These are phyloP conservation scores for Drosophila nigricruria DNA, from an alignment of 2,888 invertebrate genomes.

Conservation along the genomic window DNA sequence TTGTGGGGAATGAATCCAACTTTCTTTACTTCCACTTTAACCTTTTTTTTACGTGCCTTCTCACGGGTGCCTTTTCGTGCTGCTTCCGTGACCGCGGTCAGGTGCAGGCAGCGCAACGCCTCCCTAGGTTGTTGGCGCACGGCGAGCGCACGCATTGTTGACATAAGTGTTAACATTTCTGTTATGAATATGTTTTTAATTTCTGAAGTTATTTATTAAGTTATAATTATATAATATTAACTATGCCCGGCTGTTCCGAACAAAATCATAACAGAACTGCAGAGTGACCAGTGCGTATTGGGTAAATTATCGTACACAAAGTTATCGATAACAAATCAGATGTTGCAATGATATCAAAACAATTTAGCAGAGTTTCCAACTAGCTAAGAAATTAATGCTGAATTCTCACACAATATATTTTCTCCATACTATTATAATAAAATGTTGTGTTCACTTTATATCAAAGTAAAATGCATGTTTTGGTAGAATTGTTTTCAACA, in stretches of 20 bases:
- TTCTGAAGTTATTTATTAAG: constrained; percentile 1
- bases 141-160: constrained; percentile 66
- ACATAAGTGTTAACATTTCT: constrained; percentile 72
- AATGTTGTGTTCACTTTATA: background rate
- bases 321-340: constrained; percentile 24
- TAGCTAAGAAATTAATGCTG: background rate
- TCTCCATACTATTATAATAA: background rate
- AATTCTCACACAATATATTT: background rate
- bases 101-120: constrained; percentile 86
- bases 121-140: constrained; percentile 70
- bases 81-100: constrained; percentile 88
- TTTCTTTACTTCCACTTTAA: constrained; percentile 91
- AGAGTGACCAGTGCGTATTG: constrained; percentile 21
- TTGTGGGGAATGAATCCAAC: constrained; percentile 91
- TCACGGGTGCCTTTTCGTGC: constrained; percentile 94
- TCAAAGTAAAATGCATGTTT: background rate
- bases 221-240: constrained; percentile 50
- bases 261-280: constrained; percentile 50
- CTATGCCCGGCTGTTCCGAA: constrained; percentile 30
- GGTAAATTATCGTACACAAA: background rate
- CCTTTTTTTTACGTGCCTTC: constrained; percentile 90
- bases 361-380: background rate
- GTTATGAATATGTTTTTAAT: constrained; percentile 29
- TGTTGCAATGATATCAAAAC: background rate
- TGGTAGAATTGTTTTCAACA: background rate